These are phyloP conservation scores for Bradynema listronoti DNA, from an alignment of 1,140 invertebrate species.

Conservation along the genomic window DNA sequence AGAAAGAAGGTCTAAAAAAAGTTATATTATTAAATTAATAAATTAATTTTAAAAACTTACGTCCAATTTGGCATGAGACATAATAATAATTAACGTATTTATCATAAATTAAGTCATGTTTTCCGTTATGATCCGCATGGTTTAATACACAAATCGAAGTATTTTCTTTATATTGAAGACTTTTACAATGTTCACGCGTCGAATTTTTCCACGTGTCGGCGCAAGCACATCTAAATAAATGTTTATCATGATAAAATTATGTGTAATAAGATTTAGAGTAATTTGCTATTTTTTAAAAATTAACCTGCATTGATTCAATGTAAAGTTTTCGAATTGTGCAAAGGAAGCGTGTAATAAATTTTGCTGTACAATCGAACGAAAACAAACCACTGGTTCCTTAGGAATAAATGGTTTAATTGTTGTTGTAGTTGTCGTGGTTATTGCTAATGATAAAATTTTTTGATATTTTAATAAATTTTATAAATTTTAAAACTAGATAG, in stretches of 20 bases:
- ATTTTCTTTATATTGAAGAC: constrained; percentile 40
- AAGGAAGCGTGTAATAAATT: constrained; percentile 22
- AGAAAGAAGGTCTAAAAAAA: background rate
- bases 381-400: constrained; percentile 25
- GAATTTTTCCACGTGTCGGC: constrained; percentile 40
- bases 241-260: background rate
- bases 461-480: too few species aligned
- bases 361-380: constrained; percentile 26
- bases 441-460: too few species aligned
- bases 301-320: constrained; percentile 30
- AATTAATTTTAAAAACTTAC: constrained; percentile 19
- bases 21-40: constrained; percentile 2
- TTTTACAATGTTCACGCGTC: constrained; percentile 39
- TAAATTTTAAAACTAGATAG: too few species aligned
- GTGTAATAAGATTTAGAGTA: background rate
- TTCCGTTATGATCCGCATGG: constrained; percentile 48
- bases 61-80: constrained; percentile 42
- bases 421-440: constrained; percentile 15
- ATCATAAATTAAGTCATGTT: constrained; percentile 48
- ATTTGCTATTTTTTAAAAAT: too few species aligned
- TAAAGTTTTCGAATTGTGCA: constrained; percentile 6
- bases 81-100: constrained; percentile 48
- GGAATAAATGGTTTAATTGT: constrained; percentile 4
- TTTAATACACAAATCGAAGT: constrained; percentile 44
- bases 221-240: constrained; percentile 39